Percentiles rank a stretch among this genome's conserved stretches.
Evolutionary conservation across 2,888 invertebrate species (phyloP).

Genomic region (Lycia hirtaria): DNA sequence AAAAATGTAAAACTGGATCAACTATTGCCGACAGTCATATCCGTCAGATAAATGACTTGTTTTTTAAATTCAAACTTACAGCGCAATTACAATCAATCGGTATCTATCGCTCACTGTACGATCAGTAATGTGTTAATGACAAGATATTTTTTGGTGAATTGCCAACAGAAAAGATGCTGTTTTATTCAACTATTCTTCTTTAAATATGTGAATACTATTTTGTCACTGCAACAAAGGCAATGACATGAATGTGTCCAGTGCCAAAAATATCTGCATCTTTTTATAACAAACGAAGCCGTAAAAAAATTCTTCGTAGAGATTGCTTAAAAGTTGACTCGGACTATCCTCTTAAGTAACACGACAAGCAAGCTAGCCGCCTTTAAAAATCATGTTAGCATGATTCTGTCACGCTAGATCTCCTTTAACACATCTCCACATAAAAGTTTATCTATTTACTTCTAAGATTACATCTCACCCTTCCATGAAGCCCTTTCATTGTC

Average conservation of each 20-base stretch:
- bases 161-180: conserved; percentile 10
- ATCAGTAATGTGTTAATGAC: conserved; percentile 7
- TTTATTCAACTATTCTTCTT: background rate
- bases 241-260: conserved; percentile 4
- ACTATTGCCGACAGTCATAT: background rate
- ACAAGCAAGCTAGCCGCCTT: background rate
- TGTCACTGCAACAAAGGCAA: background rate
- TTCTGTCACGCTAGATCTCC: background rate
- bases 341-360: background rate
- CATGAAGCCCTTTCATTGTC: conserved; percentile 21
- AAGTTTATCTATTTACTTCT: conserved; percentile 17
- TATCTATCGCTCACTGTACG: conserved; percentile 9
- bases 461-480: conserved; percentile 21
- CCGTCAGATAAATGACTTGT: background rate
- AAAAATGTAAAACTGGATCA: too few relatives aligned
- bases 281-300: background rate
- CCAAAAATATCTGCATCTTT: background rate
- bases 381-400: conserved; percentile 2
- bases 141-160: conserved; percentile 11
- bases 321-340: background rate
- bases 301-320: too few relatives aligned
- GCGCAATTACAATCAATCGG: background rate
- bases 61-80: background rate
- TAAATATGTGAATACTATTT: background rate
- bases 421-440: background rate